phyloP scores from a whole-genome alignment of 1,140 invertebrate genomes.

The Gryon sp. region DNA sequence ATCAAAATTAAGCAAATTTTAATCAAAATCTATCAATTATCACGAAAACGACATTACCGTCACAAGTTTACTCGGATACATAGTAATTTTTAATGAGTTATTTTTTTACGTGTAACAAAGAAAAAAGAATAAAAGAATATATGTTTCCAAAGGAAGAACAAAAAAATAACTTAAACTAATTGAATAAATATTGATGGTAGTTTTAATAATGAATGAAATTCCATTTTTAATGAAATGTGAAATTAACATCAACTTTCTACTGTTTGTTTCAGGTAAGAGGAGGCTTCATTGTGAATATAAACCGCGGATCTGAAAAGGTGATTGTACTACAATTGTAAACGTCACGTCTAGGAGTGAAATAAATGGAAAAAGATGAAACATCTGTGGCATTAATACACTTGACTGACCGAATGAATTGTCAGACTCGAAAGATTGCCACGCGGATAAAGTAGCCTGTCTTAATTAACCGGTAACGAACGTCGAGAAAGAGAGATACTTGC shows the following conservation, averaged over 20 bases:
- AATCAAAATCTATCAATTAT: too few species aligned
- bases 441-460: slow-evolving; percentile 67
- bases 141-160: too few species aligned
- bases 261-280: slow-evolving; percentile 69
- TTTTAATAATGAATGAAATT: too few species aligned
- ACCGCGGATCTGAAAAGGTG: slow-evolving; percentile 4
- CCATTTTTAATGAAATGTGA: slow-evolving; percentile 20
- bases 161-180: too few species aligned
- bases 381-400: slow-evolving; percentile 63
- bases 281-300: slow-evolving; percentile 27
- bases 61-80: too few species aligned
- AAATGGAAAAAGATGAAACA: slow-evolving; percentile 56
- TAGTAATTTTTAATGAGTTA: too few species aligned
- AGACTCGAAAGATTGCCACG: slow-evolving; percentile 58
- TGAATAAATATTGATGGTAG: too few species aligned
- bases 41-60: too few species aligned
- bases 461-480: slow-evolving; percentile 65
- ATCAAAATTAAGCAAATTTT: too few species aligned
- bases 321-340: slow-evolving; percentile 48
- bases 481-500: slow-evolving; percentile 41
- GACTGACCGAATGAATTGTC: slow-evolving; percentile 56
- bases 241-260: slow-evolving; percentile 40
- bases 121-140: too few species aligned
- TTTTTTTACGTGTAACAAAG: too few species aligned
- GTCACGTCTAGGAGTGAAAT: slow-evolving; percentile 41